These are phyloP conservation scores for Apotomis turbidana DNA, from an alignment of 2,888 invertebrate genomes.

Conservation along the genomic window DNA sequence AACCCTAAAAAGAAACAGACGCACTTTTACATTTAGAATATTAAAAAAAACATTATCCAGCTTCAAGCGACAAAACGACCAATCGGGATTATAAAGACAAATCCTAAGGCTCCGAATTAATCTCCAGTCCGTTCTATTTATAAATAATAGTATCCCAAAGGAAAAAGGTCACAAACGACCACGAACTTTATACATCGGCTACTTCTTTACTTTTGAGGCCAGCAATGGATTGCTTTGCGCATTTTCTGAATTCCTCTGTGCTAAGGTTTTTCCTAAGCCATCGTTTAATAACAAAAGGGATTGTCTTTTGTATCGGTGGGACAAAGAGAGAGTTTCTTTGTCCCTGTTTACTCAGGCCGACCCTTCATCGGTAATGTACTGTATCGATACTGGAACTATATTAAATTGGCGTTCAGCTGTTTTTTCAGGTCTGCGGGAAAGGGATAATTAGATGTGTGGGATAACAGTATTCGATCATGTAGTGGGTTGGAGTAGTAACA, in stretches of 20 bases:
- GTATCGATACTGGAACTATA: conserved; percentile 35
- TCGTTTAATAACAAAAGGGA: conserved; percentile 23
- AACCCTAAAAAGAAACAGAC: too few species aligned
- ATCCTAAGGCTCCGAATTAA: conserved; percentile 8
- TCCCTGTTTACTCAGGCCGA: conserved; percentile 28
- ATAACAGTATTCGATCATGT: neutral
- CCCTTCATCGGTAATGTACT: conserved; percentile 19
- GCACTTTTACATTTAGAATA: too few species aligned
- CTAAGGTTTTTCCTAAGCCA: conserved; percentile 18
- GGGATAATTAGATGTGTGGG: conserved; percentile 6
- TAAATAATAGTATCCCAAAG: neutral
- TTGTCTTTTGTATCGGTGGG: conserved; percentile 20
- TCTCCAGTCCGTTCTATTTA: conserved; percentile 14
- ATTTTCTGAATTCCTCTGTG: conserved; percentile 7
- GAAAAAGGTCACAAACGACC: neutral
- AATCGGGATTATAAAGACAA: conserved; percentile 21
- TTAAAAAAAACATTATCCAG: neutral
- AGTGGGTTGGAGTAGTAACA: too few species aligned
- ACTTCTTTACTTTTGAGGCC: neutral
- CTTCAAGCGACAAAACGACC: conserved; percentile 7
- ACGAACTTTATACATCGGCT: neutral
- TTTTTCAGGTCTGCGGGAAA: conserved; percentile 11
- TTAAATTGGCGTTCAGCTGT: conserved; percentile 21
- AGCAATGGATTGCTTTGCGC: neutral
- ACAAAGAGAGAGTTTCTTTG: conserved; percentile 23